These are phyloP conservation scores for Drosophila atripex DNA, from an alignment of 2,888 invertebrate species.

Conservation along the genomic window DNA sequence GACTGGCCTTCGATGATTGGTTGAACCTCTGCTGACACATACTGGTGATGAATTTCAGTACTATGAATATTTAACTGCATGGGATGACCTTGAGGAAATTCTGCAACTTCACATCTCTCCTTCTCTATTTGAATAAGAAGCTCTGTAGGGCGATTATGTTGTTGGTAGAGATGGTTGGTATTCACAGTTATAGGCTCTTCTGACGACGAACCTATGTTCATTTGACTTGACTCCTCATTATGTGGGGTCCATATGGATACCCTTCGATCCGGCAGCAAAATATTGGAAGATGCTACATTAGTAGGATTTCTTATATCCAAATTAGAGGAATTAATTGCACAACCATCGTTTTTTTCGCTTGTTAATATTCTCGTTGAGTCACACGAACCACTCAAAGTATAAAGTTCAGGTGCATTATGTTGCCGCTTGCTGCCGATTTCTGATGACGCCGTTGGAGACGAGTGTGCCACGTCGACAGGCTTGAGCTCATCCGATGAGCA, in stretches of 20 bases:
- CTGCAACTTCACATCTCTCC: conserved; percentile 43
- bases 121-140: conserved; percentile 61
- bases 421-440: conserved; percentile 26
- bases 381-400: conserved; percentile 24
- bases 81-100: conserved; percentile 56
- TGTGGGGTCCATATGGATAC: conserved; percentile 63
- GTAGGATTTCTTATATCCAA: conserved; percentile 65
- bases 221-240: conserved; percentile 31
- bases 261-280: conserved; percentile 31
- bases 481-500: conserved; percentile 6
- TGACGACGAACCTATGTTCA: conserved; percentile 19
- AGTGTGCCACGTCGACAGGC: neutral
- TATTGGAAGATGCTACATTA: conserved; percentile 59
- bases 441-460: conserved; percentile 3
- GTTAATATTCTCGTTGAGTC: conserved; percentile 25
- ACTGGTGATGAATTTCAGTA: conserved; percentile 44
- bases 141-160: conserved; percentile 48
- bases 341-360: conserved; percentile 70
- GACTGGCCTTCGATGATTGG: conserved; percentile 46
- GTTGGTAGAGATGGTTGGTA: conserved; percentile 25
- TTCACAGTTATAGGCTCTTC: conserved; percentile 22
- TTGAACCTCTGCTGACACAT: conserved; percentile 43
- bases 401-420: conserved; percentile 32
- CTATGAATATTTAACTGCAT: conserved; percentile 50
- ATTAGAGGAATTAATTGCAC: conserved; percentile 67